Conservation (phyloP, 2,888 invertebrate species). For the Microctonus hyperodae region DNA sequence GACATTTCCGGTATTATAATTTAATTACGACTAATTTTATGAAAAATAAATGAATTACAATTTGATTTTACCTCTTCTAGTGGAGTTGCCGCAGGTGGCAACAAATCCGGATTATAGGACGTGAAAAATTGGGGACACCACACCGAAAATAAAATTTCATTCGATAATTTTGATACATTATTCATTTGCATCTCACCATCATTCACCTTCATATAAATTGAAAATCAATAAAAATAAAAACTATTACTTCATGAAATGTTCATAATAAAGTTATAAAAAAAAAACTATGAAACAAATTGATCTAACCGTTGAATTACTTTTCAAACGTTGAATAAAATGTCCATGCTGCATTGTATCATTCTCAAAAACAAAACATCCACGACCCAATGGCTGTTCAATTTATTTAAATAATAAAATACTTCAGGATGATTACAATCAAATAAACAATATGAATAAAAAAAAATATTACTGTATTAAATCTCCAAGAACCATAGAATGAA, state of each 20-base stretch:
- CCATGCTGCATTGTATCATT: constrained; percentile 81
- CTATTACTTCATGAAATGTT: no score
- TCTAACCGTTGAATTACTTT: constrained; percentile 11
- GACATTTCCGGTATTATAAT: neutral
- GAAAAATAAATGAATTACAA: neutral
- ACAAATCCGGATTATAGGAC: constrained; percentile 72
- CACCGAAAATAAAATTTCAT: constrained; percentile 62
- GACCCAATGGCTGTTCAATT: constrained; percentile 68
- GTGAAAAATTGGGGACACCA: constrained; percentile 78
- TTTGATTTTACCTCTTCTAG: constrained; percentile 49
- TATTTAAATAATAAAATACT: neutral
- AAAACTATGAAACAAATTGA: neutral
- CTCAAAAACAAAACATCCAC: constrained; percentile 79
- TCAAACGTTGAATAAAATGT: constrained; percentile 67
- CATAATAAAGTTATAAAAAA: neutral
- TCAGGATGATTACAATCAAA: neutral
- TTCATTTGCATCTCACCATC: constrained; percentile 49
- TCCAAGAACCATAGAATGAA: constrained; percentile 77
- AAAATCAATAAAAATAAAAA: constrained; percentile 24
- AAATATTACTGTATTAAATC: constrained; percentile 65
- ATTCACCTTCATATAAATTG: constrained; percentile 26
- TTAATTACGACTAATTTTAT: neutral
- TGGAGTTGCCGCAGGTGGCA: constrained; percentile 76
- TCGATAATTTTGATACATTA: constrained; percentile 40
- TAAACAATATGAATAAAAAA: neutral